Conservation (phyloP, 2,797 vertebrate species). For the Schizopygopsis pylzovi region DNA sequence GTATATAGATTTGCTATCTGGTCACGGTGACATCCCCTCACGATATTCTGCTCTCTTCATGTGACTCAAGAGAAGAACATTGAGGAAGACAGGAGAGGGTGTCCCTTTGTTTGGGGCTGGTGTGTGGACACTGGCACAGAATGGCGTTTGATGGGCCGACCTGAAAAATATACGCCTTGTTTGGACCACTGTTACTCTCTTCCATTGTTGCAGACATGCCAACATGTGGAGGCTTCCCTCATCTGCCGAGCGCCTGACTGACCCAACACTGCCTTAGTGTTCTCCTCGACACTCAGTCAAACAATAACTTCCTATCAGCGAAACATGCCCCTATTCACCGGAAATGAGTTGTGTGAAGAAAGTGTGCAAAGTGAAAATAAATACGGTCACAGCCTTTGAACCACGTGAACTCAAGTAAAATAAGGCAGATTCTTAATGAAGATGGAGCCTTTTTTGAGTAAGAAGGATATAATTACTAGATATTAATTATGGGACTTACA, state of each 20-base stretch:
- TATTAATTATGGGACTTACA: background rate
- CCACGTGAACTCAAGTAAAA: background rate
- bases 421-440: background rate
- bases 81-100: constrained; percentile 62
- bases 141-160: constrained; percentile 49
- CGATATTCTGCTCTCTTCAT: constrained; percentile 30
- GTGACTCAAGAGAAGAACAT: constrained; percentile 52
- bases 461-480: constrained; percentile 1
- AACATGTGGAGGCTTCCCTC: constrained; percentile 58
- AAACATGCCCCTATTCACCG: constrained; percentile 1
- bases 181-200: constrained; percentile 42
- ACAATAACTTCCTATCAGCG: constrained; percentile 34
- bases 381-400: background rate
- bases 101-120: constrained; percentile 70
- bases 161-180: constrained; percentile 45
- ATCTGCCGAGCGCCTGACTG: constrained; percentile 48
- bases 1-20: constrained; percentile 47
- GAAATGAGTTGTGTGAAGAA: constrained; percentile 22
- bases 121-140: constrained; percentile 69
- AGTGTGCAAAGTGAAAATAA: background rate
- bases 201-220: constrained; percentile 58
- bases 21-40: constrained; percentile 32
- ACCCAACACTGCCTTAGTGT: constrained; percentile 42
- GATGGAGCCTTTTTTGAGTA: background rate
- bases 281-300: constrained; percentile 43